phyloP scores from a whole-genome alignment of 2,888 invertebrate species.

The Dorcus parallelipipedus region DNA sequence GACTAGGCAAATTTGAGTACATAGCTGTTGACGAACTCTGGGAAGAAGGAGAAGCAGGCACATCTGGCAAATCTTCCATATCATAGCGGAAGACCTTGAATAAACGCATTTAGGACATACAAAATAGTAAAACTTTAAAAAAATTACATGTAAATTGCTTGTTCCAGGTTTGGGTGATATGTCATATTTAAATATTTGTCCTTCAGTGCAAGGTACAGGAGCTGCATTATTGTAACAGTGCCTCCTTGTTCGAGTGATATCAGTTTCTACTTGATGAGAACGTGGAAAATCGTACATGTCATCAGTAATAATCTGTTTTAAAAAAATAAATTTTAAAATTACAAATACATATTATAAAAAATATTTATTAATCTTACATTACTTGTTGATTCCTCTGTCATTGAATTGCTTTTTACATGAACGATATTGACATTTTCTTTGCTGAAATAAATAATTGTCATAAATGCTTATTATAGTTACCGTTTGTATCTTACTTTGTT shows the following conservation, averaged over 20 bases:
- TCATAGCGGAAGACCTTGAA: constrained; percentile 27
- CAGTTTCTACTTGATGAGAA: constrained; percentile 54
- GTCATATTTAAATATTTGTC: constrained; percentile 59
- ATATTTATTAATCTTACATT: neutral
- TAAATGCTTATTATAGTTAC: neutral
- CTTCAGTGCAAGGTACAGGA: constrained; percentile 50
- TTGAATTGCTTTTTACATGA: neutral
- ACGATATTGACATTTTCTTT: neutral
- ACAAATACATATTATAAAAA: neutral
- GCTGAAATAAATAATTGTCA: neutral
- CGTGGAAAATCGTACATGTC: constrained; percentile 70
- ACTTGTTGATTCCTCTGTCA: neutral
- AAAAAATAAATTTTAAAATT: neutral
- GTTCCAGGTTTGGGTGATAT: constrained; percentile 47
- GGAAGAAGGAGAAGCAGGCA: constrained; percentile 51
- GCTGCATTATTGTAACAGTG: constrained; percentile 64
- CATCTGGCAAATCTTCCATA: constrained; percentile 23
- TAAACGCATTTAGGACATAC: too few relatives aligned
- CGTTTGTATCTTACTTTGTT: neutral
- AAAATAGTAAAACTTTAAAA: neutral
- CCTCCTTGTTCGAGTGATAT: constrained; percentile 38
- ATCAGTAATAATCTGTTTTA: constrained; percentile 42
- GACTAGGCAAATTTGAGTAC: constrained; percentile 61
- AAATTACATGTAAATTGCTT: constrained; percentile 33
- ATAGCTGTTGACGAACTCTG: constrained; percentile 53